Conservation (phyloP, 2,113 vertebrate species). For the Syrrhaptes paradoxus region DNA sequence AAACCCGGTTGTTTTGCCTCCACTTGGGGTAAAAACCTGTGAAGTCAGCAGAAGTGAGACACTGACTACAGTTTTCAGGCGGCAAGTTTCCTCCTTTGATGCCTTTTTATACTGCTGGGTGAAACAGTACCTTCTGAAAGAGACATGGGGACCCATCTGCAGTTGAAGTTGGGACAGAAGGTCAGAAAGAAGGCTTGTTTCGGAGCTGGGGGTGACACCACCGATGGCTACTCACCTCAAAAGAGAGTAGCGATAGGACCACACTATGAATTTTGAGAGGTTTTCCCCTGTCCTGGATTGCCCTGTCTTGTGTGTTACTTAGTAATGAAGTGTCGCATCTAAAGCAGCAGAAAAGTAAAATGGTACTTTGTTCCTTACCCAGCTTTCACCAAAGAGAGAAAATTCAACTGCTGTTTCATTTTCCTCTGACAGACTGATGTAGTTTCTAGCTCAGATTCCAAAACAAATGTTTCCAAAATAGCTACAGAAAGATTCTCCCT, state of each 20-base stretch:
- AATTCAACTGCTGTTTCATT: not conserved
- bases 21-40: not conserved
- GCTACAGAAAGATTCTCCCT: not conserved
- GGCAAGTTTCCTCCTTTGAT: not conserved
- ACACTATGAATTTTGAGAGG: fast-evolving
- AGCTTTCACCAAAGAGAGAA: not conserved
- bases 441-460: not conserved
- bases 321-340: not conserved
- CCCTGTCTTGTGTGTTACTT: fast-evolving
- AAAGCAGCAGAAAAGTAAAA: not conserved
- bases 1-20: not conserved
- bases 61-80: not conserved
- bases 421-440: not conserved
- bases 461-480: not conserved
- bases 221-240: not conserved
- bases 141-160: fast-evolving
- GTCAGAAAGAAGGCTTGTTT: not conserved
- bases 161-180: not conserved
- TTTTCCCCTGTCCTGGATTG: not conserved
- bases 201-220: not conserved
- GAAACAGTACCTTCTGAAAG: not conserved
- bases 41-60: not conserved
- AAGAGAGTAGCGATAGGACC: not conserved
- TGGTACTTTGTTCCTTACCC: not conserved
- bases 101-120: not conserved